Conservation (phyloP, 2,888 invertebrate genomes). For the Xanthorhoe spadicearia region DNA sequence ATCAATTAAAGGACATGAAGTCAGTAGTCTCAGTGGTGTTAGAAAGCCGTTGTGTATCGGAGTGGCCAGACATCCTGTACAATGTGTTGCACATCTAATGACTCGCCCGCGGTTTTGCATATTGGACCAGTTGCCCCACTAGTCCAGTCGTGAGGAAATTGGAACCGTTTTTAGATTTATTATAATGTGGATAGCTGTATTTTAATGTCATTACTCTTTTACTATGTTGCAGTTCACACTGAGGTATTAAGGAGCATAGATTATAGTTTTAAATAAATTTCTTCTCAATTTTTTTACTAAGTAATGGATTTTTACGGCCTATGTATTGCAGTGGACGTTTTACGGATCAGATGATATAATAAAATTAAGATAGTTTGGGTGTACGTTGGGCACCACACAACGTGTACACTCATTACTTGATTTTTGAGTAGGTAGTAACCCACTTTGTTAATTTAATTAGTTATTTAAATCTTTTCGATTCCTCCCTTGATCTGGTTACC, state of each 20-base stretch:
- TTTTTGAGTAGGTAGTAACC: too few relatives aligned
- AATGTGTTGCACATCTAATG: conserved; percentile 72
- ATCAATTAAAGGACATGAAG: conserved; percentile 18
- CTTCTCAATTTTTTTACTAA: too few relatives aligned
- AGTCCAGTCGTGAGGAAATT: conserved; percentile 43
- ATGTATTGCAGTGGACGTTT: too few relatives aligned
- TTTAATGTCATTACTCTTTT: conserved; percentile 24
- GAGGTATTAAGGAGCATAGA: neutral
- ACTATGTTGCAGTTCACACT: conserved; percentile 6
- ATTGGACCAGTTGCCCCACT: conserved; percentile 45
- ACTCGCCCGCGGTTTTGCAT: conserved; percentile 39
- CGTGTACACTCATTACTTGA: too few relatives aligned
- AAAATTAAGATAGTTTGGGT: too few relatives aligned
- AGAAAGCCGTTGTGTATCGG: conserved; percentile 75
- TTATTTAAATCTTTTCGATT: too few relatives aligned
- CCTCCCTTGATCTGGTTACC: too few relatives aligned
- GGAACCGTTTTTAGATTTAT: conserved; percentile 41
- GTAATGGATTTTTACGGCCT: too few relatives aligned
- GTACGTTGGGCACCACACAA: too few relatives aligned
- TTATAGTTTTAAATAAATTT: too few relatives aligned
- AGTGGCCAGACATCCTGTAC: conserved; percentile 76
- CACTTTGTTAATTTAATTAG: too few relatives aligned
- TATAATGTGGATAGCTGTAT: conserved; percentile 31
- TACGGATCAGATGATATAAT: too few relatives aligned
- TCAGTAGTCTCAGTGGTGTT: conserved; percentile 54